Percentiles rank a stretch among this genome's conserved stretches.
phyloP scores from a whole-genome alignment of 2,113 vertebrate species.

The Shinisaurus crocodilurus region DNA sequence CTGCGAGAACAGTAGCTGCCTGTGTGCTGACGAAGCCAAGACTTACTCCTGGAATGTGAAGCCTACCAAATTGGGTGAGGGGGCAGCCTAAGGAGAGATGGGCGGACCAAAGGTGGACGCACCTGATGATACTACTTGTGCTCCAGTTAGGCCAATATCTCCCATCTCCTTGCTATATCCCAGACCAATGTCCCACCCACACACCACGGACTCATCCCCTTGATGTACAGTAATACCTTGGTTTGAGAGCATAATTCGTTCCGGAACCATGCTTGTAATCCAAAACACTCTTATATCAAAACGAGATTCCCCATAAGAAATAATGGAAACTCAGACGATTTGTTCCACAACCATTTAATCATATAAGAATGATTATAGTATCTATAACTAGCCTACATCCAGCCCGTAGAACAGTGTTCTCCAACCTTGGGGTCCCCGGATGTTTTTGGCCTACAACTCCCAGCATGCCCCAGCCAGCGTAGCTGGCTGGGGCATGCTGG shows the following conservation, averaged over 20 bases:
- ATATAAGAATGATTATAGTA: too few species aligned
- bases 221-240: too few species aligned
- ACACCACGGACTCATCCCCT: neutral
- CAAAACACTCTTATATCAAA: too few species aligned
- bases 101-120: neutral
- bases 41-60: slow-evolving; percentile 76
- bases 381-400: neutral
- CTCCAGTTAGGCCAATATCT: neutral
- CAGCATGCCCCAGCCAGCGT: too few species aligned
- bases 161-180: neutral
- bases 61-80: slow-evolving; percentile 72
- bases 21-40: slow-evolving; percentile 74
- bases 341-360: too few species aligned
- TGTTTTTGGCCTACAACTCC: too few species aligned
- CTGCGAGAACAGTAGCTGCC: slow-evolving; percentile 67
- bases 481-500: too few species aligned
- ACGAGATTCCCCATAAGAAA: too few species aligned
- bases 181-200: neutral
- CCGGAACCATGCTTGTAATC: too few species aligned
- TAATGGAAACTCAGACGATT: too few species aligned
- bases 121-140: accelerated
- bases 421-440: too few species aligned
- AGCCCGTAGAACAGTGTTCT: neutral
- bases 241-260: too few species aligned
- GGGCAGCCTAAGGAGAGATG: neutral